A percentile compares a stretch with the other conserved stretches of the same genome.
Conservation (phyloP, 2,797 vertebrate species). For the Cryptoblepharus egeriae region DNA sequence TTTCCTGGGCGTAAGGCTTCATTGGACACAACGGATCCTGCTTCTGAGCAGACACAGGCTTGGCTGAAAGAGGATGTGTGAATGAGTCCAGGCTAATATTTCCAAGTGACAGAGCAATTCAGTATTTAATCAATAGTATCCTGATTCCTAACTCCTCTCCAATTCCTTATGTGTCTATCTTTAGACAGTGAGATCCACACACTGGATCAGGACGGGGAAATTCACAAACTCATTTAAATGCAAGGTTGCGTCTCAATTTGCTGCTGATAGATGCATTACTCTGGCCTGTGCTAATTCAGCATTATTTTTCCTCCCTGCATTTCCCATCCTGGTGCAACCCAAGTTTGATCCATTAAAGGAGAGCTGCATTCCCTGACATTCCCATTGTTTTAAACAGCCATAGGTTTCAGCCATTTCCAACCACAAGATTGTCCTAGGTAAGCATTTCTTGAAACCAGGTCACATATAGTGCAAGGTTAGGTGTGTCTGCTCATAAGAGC, state of each 20-base stretch:
- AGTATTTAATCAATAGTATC: background rate
- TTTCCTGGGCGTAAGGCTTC: no score
- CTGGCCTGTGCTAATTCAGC: constrained; percentile 11
- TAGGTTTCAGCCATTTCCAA: background rate
- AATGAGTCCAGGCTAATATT: background rate
- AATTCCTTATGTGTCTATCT: background rate
- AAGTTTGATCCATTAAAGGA: background rate
- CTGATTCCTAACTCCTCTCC: background rate
- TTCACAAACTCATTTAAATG: background rate
- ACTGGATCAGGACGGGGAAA: background rate
- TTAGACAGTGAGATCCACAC: background rate
- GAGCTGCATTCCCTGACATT: background rate
- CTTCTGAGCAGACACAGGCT: no score
- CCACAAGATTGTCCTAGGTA: background rate
- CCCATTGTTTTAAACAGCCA: no score
- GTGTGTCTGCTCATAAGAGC: no score
- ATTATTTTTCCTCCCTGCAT: background rate
- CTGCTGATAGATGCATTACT: background rate
- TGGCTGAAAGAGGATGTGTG: background rate
- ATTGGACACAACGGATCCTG: no score
- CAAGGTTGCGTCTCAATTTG: background rate
- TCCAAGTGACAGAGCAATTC: background rate
- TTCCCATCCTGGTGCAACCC: background rate
- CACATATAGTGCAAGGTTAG: no score
- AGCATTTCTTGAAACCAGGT: no score